Conservation (phyloP, 2,113 vertebrate species). For the Trochalopteron elliotii region DNA sequence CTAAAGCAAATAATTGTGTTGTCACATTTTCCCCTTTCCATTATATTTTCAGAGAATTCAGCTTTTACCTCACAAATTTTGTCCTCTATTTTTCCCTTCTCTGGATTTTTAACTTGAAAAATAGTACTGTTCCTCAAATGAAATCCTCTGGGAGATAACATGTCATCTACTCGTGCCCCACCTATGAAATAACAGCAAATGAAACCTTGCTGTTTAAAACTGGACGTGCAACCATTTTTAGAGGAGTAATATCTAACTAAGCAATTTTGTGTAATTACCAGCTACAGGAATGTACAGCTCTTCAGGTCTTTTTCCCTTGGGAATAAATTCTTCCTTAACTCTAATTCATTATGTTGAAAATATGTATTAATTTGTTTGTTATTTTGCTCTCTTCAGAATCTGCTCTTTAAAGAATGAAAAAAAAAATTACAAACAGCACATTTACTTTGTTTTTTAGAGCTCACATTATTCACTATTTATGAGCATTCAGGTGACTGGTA, state of each 20-base stretch:
- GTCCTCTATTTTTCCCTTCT: background rate
- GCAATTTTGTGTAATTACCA: background rate
- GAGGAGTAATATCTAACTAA: background rate
- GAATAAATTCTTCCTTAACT: background rate
- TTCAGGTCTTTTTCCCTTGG: background rate
- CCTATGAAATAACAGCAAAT: background rate
- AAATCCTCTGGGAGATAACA: background rate
- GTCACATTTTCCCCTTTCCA: background rate
- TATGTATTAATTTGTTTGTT: background rate
- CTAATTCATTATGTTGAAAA: background rate
- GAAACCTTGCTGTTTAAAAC: background rate
- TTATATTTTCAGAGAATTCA: background rate
- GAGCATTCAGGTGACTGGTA: background rate
- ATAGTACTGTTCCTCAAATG: background rate
- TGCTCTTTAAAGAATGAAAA: background rate
- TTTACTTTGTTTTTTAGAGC: background rate
- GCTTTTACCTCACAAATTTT: background rate
- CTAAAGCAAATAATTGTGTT: background rate
- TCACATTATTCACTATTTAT: background rate
- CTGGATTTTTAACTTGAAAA: background rate
- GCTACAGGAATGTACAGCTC: background rate
- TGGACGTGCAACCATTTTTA: background rate
- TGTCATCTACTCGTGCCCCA: background rate
- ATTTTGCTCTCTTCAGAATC: background rate
- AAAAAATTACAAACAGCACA: background rate